A percentile compares a stretch with the other conserved stretches of the same genome.
phyloP scores from a whole-genome alignment of 1,140 invertebrate genomes.

The Pogonomyrmex californicus region DNA sequence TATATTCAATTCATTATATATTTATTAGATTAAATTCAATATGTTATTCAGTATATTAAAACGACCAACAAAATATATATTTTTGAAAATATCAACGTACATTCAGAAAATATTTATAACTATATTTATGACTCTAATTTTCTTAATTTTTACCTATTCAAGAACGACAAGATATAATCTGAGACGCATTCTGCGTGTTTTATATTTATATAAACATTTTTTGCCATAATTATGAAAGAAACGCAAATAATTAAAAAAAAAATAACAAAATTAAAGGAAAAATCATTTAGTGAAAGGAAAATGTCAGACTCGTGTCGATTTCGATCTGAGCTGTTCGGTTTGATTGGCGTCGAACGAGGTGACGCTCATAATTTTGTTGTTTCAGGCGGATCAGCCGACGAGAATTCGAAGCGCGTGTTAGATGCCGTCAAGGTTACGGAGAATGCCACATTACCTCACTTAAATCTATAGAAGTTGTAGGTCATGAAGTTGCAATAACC shows the following conservation, averaged over 20 bases:
- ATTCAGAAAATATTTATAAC: not conserved
- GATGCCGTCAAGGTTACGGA: slow-evolving; percentile 73
- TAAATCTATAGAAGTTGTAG: slow-evolving; percentile 78
- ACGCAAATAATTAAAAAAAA: not conserved
- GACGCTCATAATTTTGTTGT: not conserved
- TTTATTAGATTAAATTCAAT: not conserved
- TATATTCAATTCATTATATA: not conserved
- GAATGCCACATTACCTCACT: slow-evolving; percentile 68
- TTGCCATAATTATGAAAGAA: not conserved
- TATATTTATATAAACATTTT: not conserved
- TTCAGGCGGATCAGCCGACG: slow-evolving; percentile 5
- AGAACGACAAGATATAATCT: not conserved
- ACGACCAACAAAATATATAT: not conserved
- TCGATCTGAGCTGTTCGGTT: not conserved
- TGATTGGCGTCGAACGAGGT: not conserved
- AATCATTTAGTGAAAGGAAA: not conserved
- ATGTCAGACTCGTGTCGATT: not conserved
- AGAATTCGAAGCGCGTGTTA: slow-evolving; percentile 51
- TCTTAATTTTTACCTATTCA: not conserved
- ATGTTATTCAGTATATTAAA: no score
- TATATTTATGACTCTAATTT: not conserved
- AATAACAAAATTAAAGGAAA: not conserved
- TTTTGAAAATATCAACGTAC: not conserved
- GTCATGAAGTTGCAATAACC: slow-evolving; percentile 79
- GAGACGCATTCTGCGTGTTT: not conserved